Base-by-base conservation (phyloP, 2,797 vertebrate species). In the Tragelaphus oryx region DNA sequence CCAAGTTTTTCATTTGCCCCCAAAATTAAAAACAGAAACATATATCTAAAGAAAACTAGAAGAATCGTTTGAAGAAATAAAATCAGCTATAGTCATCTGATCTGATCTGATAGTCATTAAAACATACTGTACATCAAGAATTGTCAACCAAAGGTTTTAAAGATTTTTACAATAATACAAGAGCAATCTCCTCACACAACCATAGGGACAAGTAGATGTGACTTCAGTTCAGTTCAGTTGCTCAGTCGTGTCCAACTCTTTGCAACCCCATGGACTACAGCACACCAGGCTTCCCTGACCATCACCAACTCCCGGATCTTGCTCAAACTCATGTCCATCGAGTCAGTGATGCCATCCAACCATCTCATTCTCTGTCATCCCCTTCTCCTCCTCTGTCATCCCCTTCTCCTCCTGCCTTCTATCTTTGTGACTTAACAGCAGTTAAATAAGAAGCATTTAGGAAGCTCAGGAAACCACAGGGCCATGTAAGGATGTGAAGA, bases 381-480 rank as follows among this genome's bases (percentile, higher is more conserved):
- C 65, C 33, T 68, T 68, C 33, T 37, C 65, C 37, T 68, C 37
- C 65, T 68, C 65, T 68, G 33, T 22, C 5, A 4, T 37, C 65
- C 65, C 65, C 33, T 68, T 68, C 33, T 68, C 18, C 33, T 68
- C 65, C 33, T 68, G 65, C 33, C 33, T 37, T 37, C 65, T 68
- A 68, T 37, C 33, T 68, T 10, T 37, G 59, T 14, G 2, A n/a
- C 44, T 6, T 28, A 55, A 30, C 59, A 4, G 59, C 62, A 60
- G 65, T 6, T n/a, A 11, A 54, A 5, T 13, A 41, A 18, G 52
- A 17, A 3, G n/a, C 16, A 11, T 8, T 4, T 0, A 2, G 52
- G 33, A 33, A 17, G 57, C 41, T 52, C 52, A 24, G 76, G 89
- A 46, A 30, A 54, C 93, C 55, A 0, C 6, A 1, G 30, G 55